These are phyloP conservation scores for Orbicella faveolata DNA, from an alignment of 64 coral and sea anemone genomes.

Conservation along the genomic window DNA sequence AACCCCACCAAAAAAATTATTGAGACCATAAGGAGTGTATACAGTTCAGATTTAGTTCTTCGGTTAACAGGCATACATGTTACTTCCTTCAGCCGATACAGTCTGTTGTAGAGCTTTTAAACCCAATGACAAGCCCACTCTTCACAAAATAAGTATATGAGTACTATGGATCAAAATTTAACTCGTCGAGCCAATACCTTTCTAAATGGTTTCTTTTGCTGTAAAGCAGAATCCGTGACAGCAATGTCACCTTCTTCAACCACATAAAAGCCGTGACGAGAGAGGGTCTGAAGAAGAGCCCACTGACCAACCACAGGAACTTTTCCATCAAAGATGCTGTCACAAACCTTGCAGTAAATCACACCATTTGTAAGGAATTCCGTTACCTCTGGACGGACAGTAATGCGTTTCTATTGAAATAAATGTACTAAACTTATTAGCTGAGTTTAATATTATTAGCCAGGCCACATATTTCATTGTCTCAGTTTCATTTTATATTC, in stretches of 20 bases:
- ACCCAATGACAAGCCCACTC: too few relatives aligned
- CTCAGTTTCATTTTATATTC: too few relatives aligned
- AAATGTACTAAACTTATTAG: background rate
- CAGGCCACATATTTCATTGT: too few relatives aligned
- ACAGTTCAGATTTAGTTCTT: too few relatives aligned
- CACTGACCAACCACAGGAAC: constrained; percentile 78
- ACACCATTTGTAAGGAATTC: constrained; percentile 86
- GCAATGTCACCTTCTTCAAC: constrained; percentile 93
- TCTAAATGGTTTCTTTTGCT: constrained; percentile 94
- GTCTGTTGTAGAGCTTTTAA: too few relatives aligned
- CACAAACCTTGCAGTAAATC: constrained; percentile 85
- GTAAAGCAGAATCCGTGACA: constrained; percentile 91
- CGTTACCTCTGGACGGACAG: constrained; percentile 86
- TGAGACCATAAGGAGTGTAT: too few relatives aligned
- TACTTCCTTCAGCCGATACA: too few relatives aligned
- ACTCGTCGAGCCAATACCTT: constrained; percentile 43
- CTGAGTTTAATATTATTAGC: too few relatives aligned
- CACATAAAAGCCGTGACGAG: constrained; percentile 92
- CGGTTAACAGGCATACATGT: too few relatives aligned
- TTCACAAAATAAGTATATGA: too few relatives aligned
- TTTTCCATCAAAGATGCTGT: constrained; percentile 68
- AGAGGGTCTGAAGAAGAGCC: constrained; percentile 89
- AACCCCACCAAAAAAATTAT: too few relatives aligned
- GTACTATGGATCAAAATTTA: background rate
- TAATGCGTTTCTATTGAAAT: constrained; percentile 62